Conservation (phyloP, 2,888 invertebrate species). For the Troides aeacus region DNA sequence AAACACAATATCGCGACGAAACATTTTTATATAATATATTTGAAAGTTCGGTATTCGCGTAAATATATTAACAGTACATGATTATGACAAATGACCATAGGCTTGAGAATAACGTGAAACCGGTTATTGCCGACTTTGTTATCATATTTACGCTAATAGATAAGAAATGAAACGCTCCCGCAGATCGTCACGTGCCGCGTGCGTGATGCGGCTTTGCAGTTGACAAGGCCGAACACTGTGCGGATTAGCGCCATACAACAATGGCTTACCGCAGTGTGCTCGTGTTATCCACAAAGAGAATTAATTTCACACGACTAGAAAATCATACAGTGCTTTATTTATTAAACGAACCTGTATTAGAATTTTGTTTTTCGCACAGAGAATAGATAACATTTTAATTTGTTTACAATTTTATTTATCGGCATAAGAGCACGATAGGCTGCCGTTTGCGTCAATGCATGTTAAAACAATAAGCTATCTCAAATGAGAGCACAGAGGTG, state of each 20-base stretch:
- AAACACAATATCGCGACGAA: too few relatives aligned
- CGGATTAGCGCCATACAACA: constrained; percentile 41
- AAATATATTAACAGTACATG: too few relatives aligned
- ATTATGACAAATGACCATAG: background rate
- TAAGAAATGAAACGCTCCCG: constrained; percentile 51
- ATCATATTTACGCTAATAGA: constrained; percentile 66
- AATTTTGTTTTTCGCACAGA: background rate
- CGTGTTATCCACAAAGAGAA: constrained; percentile 32
- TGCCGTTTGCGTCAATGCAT: constrained; percentile 26
- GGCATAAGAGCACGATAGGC: constrained; percentile 26
- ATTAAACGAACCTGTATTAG: too few relatives aligned
- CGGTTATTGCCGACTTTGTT: constrained; percentile 55
- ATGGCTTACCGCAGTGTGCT: background rate
- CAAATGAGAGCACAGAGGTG: constrained; percentile 12
- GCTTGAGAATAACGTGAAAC: constrained; percentile 46
- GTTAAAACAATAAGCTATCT: constrained; percentile 24
- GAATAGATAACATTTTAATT: constrained; percentile 24
- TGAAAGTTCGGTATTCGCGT: too few relatives aligned
- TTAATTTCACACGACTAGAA: constrained; percentile 33
- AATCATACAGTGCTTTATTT: background rate
- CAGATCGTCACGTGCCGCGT: constrained; percentile 52
- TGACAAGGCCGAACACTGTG: constrained; percentile 34
- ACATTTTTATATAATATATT: too few relatives aligned
- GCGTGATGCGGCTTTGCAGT: constrained; percentile 56
- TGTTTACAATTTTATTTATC: constrained; percentile 33